These are phyloP conservation scores for Lepidurus couesii DNA, from an alignment of 1,140 invertebrate species.

Conservation along the genomic window DNA sequence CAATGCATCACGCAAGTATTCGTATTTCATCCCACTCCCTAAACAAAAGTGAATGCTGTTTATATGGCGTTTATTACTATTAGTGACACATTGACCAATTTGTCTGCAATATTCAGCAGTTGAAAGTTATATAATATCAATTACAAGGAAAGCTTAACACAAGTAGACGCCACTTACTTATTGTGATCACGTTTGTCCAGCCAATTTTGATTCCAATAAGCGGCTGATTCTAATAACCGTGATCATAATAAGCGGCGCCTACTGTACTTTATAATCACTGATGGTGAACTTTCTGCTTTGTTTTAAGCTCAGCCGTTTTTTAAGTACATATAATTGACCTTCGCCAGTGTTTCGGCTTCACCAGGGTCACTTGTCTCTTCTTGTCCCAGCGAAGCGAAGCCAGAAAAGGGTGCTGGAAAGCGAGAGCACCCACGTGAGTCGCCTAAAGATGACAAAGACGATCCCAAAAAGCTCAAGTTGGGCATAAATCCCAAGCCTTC, in stretches of 20 bases:
- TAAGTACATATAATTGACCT: slow-evolving; percentile 7
- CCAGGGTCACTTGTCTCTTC: neutral
- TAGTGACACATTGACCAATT: too few species aligned
- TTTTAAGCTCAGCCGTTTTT: neutral
- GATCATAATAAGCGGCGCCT: too few species aligned
- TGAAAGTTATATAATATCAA: too few species aligned
- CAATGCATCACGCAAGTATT: neutral
- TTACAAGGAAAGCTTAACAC: too few species aligned
- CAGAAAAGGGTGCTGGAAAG: neutral
- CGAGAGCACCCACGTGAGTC: neutral
- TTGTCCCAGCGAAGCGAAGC: neutral
- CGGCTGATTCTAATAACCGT: too few species aligned
- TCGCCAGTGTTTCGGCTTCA: slow-evolving; percentile 20
- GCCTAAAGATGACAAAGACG: neutral
- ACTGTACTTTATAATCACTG: neutral
- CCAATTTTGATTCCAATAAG: too few species aligned
- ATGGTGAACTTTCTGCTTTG: neutral
- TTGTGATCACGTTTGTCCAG: too few species aligned
- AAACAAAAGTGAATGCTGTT: too few species aligned
- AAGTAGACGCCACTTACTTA: too few species aligned
- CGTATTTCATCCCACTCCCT: too few species aligned
- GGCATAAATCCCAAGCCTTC: neutral
- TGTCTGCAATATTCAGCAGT: too few species aligned
- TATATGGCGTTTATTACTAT: too few species aligned
- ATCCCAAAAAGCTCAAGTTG: neutral